These are phyloP conservation scores for Campylomormyrus numenius DNA, from an alignment of 2,113 vertebrate genomes.

Conservation along the genomic window DNA sequence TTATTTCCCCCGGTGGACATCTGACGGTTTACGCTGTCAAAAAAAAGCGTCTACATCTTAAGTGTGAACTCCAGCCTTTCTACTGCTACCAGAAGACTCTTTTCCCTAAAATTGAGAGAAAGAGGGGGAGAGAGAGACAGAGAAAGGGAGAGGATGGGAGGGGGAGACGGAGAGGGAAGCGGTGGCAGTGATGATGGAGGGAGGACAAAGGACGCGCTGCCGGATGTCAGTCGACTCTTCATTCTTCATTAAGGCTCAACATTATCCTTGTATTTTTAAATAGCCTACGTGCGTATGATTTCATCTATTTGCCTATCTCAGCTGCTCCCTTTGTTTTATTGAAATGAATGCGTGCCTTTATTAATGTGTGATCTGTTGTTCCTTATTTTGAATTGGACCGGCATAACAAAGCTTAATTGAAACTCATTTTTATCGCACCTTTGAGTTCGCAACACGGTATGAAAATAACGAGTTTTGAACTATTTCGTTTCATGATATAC, in stretches of 20 bases:
- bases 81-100: constrained; percentile 4
- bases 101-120: not conserved
- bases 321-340: not conserved
- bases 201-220: constrained; percentile 2
- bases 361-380: not conserved
- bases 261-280: not conserved
- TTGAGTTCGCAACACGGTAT: not conserved
- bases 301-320: not conserved
- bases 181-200: not conserved
- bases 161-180: not conserved
- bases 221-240: not conserved
- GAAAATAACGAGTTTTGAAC: not conserved
- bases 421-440: not conserved
- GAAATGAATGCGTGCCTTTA: not conserved
- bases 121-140: constrained; percentile 20
- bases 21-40: constrained; percentile 13
- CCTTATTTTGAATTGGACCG: not conserved
- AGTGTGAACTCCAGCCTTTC: constrained; percentile 32
- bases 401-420: not conserved
- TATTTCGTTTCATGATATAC: not conserved
- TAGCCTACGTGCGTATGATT: not conserved
- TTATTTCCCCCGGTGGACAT: constrained; percentile 41
- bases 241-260: not conserved
- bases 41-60: constrained; percentile 26
- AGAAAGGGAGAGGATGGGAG: constrained; percentile 19